phyloP scores from a whole-genome alignment of 1,140 invertebrate species.

The Portunus trituberculatus region DNA sequence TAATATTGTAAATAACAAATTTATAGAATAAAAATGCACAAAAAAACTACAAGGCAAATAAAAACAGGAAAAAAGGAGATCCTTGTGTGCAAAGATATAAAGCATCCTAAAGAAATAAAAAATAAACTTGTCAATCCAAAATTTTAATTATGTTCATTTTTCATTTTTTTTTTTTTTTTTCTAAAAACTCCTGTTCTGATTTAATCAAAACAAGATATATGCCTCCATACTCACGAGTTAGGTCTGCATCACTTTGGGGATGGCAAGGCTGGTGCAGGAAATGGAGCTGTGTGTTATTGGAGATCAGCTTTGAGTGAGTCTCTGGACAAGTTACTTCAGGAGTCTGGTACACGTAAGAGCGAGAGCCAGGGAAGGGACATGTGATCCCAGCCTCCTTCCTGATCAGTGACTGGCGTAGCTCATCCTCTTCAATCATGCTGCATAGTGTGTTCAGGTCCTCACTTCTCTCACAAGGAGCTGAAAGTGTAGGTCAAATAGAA shows the following conservation, averaged over 20 bases:
- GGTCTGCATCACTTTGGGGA: background rate
- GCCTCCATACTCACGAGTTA: background rate
- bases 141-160: too few relatives aligned
- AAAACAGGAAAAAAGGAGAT: too few relatives aligned
- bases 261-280: conserved; percentile 54
- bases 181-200: too few relatives aligned
- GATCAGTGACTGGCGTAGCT: background rate
- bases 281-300: conserved; percentile 37
- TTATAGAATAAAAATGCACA: too few relatives aligned
- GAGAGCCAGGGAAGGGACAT: conserved; percentile 58
- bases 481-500: background rate
- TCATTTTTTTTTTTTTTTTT: too few relatives aligned
- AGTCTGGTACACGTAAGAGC: conserved; percentile 50
- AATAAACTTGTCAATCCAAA: too few relatives aligned
- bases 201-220: background rate
- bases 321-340: background rate
- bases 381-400: background rate
- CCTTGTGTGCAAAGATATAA: too few relatives aligned
- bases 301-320: conserved; percentile 34
- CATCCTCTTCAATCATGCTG: background rate
- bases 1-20: too few relatives aligned
- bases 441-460: conserved; percentile 40
- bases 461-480: conserved; percentile 15
- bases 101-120: too few relatives aligned
- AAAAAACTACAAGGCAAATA: too few relatives aligned